phyloP scores from a whole-genome alignment of 2,797 vertebrate species.

The Etheostoma nigrum region DNA sequence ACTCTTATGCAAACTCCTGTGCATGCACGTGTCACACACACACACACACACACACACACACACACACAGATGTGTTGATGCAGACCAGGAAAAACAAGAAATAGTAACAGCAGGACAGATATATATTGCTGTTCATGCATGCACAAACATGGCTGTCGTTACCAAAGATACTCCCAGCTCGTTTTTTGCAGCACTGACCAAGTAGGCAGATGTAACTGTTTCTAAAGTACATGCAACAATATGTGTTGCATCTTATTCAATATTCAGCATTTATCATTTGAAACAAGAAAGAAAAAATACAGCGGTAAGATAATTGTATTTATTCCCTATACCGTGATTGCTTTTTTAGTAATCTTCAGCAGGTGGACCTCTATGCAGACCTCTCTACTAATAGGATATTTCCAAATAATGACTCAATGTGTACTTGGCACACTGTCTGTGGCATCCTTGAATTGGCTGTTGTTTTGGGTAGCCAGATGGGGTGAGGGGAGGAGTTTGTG shows the following conservation, averaged over 20 bases:
- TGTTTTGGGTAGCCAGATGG: constrained; percentile 65
- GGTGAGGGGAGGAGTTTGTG: constrained; percentile 44
- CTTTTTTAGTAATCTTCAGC: constrained; percentile 1
- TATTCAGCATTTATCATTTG: neutral
- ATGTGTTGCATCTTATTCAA: neutral
- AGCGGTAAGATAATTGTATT: neutral
- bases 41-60: neutral
- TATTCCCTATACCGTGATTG: accelerated
- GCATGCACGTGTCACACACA: neutral
- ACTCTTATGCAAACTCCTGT: constrained; percentile 36
- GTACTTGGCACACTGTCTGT: constrained; percentile 48
- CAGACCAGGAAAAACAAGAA: constrained; percentile 18
- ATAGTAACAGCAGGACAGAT: constrained; percentile 13
- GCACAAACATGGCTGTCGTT: neutral
- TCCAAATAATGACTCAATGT: constrained; percentile 61
- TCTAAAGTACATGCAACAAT: neutral
- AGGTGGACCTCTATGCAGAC: constrained; percentile 30
- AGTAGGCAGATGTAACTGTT: neutral
- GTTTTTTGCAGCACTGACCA: no score
- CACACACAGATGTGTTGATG: neutral
- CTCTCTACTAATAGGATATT: constrained; percentile 36
- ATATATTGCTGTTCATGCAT: constrained; percentile 13
- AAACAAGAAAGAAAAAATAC: neutral
- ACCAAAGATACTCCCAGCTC: neutral
- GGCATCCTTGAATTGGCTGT: constrained; percentile 61